A percentile compares a stretch with the other conserved stretches of the same genome.
phyloP scores from a whole-genome alignment of 2,113 vertebrate species.

The Cavia porcellus region DNA sequence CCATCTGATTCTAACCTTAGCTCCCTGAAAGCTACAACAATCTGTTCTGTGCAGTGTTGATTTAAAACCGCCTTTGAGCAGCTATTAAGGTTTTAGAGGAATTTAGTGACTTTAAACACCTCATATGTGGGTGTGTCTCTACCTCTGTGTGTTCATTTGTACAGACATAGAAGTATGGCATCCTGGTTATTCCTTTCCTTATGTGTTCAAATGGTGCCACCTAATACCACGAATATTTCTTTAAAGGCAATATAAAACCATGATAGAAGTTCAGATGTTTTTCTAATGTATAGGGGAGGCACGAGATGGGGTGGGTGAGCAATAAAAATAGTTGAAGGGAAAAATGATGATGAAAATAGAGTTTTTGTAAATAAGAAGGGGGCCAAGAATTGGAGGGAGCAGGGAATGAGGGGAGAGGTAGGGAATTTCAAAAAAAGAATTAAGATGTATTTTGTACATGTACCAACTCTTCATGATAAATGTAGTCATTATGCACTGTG shows the following conservation, averaged over 20 bases:
- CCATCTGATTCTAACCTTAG: neutral
- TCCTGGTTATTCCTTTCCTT: neutral
- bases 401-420: neutral
- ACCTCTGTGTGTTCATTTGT: neutral
- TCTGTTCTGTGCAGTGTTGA: neutral
- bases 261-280: neutral
- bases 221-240: neutral
- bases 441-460: neutral
- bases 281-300: neutral
- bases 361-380: neutral
- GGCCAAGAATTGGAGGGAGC: neutral
- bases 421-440: neutral
- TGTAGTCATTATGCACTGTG: neutral
- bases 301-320: neutral
- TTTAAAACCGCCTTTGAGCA: conserved; percentile 51
- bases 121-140: neutral
- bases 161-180: neutral
- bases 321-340: neutral
- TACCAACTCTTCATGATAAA: neutral
- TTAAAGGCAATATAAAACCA: neutral
- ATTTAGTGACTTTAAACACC: conserved; percentile 40
- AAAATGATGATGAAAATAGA: neutral
- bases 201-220: neutral
- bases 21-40: neutral
- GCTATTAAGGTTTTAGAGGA: conserved; percentile 60